These are phyloP conservation scores for Thamnophis elegans DNA, from an alignment of 2,797 vertebrate genomes.

Conservation along the genomic window DNA sequence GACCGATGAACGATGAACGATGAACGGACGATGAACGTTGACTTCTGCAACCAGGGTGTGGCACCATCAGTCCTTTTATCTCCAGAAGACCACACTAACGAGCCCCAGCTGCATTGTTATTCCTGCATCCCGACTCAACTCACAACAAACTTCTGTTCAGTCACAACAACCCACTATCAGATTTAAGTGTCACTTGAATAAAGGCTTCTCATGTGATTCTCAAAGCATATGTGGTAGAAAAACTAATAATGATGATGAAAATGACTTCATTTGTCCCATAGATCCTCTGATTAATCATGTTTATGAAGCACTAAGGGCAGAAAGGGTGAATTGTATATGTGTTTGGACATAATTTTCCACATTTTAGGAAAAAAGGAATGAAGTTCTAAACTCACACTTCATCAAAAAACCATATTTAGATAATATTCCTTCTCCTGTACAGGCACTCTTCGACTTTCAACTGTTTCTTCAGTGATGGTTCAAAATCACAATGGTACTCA, in stretches of 20 bases:
- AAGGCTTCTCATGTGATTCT: neutral
- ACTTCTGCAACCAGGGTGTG: no score
- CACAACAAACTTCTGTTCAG: no score
- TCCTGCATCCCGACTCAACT: no score
- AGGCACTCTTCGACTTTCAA: neutral
- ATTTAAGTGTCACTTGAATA: neutral
- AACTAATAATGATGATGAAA: neutral
- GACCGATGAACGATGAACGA: no score
- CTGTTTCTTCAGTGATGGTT: neutral
- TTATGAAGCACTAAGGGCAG: no score
- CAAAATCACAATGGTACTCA: neutral
- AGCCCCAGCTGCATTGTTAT: no score
- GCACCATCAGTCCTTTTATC: no score
- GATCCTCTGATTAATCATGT: no score
- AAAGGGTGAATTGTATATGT: neutral
- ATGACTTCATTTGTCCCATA: no score
- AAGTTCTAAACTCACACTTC: neutral
- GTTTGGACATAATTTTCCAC: neutral
- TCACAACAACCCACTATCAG: no score
- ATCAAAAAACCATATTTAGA: neutral
- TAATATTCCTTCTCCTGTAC: neutral
- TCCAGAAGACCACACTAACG: no score
- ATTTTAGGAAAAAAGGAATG: neutral
- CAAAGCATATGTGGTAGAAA: neutral
- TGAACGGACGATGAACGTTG: no score